A percentile compares a stretch with the other conserved stretches of the same genome.
These are phyloP conservation scores for Trichogramma pretiosum DNA, from an alignment of 1,140 invertebrate species.

Conservation along the genomic window DNA sequence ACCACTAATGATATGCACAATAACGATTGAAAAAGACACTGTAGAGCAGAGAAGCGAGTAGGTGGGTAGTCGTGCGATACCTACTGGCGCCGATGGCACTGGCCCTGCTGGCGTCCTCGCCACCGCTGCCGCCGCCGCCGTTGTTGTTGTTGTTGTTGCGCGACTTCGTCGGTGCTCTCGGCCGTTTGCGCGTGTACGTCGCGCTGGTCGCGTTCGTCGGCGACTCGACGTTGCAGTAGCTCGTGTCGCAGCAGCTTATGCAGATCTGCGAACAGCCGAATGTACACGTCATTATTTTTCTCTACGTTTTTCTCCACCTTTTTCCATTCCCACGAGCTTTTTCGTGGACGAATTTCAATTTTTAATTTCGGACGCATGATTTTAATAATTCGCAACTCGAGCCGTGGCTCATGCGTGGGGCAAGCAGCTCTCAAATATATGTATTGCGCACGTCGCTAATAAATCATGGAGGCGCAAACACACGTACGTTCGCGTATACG, in stretches of 20 bases:
- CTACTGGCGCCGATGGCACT: background rate
- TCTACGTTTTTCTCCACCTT: background rate
- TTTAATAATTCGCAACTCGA: no score
- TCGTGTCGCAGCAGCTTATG: conserved; percentile 57
- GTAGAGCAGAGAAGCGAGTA: background rate
- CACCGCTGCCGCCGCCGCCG: background rate
- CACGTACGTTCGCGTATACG: no score
- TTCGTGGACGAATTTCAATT: no score
- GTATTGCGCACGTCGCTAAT: no score
- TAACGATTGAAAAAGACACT: conserved; percentile 15
- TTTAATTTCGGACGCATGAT: background rate
- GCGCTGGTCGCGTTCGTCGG: conserved; percentile 54
- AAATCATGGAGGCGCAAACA: no score
- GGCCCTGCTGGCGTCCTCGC: background rate
- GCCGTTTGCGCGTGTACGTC: conserved; percentile 40
- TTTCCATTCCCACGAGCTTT: no score
- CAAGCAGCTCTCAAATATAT: no score
- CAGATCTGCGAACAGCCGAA: conserved; percentile 45
- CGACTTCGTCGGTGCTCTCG: background rate
- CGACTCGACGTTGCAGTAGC: conserved; percentile 57
- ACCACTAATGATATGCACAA: conserved; percentile 17
- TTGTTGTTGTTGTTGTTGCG: conserved; percentile 4
- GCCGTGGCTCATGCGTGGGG: no score
- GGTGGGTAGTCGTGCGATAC: background rate
- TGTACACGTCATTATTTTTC: background rate